Evolutionary conservation across 2,113 vertebrate species (phyloP), one percentile per base, ranked within the genome.

Genomic region (Pterocles orientalis): DNA sequence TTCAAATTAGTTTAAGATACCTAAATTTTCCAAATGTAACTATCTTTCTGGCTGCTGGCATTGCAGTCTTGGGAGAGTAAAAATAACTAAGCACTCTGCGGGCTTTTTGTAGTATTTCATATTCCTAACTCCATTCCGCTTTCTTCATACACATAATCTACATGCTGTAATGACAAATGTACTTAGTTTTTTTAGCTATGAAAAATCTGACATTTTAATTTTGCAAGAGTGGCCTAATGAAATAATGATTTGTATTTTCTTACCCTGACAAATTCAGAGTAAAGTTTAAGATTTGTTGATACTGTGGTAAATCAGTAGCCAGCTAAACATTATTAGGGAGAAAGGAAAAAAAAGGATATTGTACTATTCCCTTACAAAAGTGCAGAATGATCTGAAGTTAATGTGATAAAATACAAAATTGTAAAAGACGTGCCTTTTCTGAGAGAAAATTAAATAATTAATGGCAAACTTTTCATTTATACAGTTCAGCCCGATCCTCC

Each of bases 401-500:
- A 18, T 65, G 15, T 68, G 24, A 23, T 78, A 10, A 86, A 76
- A 51, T 71, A 36, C 14, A 70, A 79, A 93, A 48, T 8, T 3
- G 1, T 82, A 79, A 81, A 84, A 17, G 13, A 69, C 10, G 7
- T 50, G 33, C 18, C 12, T 88, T 83, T 93, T 71, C 69, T 54
- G 21, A 88, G 33, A 54, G 39, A 79, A 96, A 92, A 94, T 64
- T 48, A 60, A 76, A 62, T 84, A 12, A 43, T 65, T 92, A 85
- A 94, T 64, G 12, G 16, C n/a, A 91, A 41, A 48, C 70, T 85
- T 97, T 95, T 96, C 60, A 26, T 96, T 73, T 92, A 51, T 87
- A 18, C 96, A 99, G 99, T 99, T 96, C 97, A 99, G 97, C 99
- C 99, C 81, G 97, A 98, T 90, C 97, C 98, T 88, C 99, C 99